Evolutionary conservation across 2,113 vertebrate genomes (phyloP).

Genomic region (Carassius auratus): DNA sequence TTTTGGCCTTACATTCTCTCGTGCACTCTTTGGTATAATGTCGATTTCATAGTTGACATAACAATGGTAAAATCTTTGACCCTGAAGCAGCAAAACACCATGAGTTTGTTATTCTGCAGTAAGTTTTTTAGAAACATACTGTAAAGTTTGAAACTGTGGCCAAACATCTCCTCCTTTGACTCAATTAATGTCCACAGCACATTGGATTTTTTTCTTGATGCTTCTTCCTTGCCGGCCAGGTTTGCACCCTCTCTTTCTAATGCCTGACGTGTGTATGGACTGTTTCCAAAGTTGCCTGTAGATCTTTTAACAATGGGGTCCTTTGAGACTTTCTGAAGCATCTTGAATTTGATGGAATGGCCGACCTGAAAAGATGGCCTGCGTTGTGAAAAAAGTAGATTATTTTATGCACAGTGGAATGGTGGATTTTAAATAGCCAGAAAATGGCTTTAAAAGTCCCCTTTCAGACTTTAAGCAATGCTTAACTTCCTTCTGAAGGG

Average conservation of each 20-base stretch:
- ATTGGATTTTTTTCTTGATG: background rate
- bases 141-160: background rate
- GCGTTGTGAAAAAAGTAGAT: background rate
- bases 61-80: background rate
- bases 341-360: background rate
- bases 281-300: background rate
- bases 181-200: background rate
- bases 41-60: background rate
- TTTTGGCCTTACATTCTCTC: background rate
- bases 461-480: background rate
- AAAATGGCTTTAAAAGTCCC: slow-evolving; percentile 6
- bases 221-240: background rate
- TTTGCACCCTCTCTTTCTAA: background rate
- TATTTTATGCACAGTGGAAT: background rate
- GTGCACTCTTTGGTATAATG: background rate
- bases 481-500: background rate
- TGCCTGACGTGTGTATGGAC: background rate
- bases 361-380: background rate
- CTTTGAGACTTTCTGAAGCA: background rate
- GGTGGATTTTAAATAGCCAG: background rate
- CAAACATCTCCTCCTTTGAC: slow-evolving; percentile 12
- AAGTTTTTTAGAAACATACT: background rate
- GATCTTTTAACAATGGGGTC: too few species aligned
- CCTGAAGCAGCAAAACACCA: slow-evolving; percentile 6
- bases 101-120: background rate